Conservation (phyloP, 2,888 invertebrate species). For the Amphimallon solstitiale region DNA sequence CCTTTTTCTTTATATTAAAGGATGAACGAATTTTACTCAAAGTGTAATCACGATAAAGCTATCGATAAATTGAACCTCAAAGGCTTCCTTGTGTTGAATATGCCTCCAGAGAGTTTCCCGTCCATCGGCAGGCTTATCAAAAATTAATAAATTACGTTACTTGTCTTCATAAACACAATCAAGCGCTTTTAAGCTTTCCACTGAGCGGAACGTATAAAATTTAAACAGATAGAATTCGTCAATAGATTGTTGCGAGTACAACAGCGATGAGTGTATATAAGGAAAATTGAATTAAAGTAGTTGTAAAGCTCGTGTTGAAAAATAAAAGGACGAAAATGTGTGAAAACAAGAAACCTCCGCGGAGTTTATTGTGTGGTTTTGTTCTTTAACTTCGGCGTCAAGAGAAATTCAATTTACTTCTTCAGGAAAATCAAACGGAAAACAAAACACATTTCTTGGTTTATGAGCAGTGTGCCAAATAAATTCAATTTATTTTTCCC, state of each 20-base stretch:
- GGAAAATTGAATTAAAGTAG: too few relatives aligned
- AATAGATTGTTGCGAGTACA: too few relatives aligned
- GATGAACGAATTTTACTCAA: constrained; percentile 10
- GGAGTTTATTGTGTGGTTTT: constrained; percentile 29
- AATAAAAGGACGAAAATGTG: constrained; percentile 26
- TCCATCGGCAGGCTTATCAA: constrained; percentile 26
- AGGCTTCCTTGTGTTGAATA: too few relatives aligned
- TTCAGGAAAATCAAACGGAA: constrained; percentile 29
- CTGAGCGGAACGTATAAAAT: background rate
- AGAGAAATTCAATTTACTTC: constrained; percentile 31
- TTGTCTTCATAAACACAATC: constrained; percentile 17
- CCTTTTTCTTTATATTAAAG: background rate
- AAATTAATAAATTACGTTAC: constrained; percentile 33
- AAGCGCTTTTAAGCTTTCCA: background rate
- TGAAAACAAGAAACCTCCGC: constrained; percentile 26
- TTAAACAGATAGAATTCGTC: too few relatives aligned
- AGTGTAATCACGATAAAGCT: constrained; percentile 24
- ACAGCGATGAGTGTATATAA: too few relatives aligned
- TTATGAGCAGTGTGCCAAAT: constrained; percentile 26
- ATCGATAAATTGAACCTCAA: constrained; percentile 15
- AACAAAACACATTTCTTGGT: constrained; percentile 31
- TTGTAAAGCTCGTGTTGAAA: constrained; percentile 5
- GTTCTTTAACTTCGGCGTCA: constrained; percentile 29
- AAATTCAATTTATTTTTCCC: constrained; percentile 29
- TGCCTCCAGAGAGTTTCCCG: constrained; percentile 12